Base-by-base conservation (phyloP, 2,113 vertebrate genomes). In the Pholis gunnellus region DNA sequence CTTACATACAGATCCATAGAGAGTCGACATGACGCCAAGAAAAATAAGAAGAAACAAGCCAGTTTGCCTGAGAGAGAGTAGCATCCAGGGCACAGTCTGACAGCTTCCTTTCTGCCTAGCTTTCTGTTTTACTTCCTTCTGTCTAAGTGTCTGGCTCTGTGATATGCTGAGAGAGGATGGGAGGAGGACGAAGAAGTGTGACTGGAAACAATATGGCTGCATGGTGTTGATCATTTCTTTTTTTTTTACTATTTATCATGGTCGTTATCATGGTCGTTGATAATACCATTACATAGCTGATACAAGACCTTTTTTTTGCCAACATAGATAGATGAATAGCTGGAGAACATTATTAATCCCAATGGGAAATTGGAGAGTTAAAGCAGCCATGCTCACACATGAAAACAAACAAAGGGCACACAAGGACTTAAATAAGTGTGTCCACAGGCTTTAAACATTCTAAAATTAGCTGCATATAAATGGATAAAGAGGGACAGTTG, bases 81-180 rank as follows among this genome's bases (percentile, higher is more conserved):
- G 70, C 59, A 79, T 25, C 13, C 31, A 40, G 38, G 63, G 34
- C 66, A 8, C 52, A 7, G 57, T 72, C 46, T 44, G 63, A 68
- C 34, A 46, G 80, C 52, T 70, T 82, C 65, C 71, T 70, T n/a
- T 82, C 78, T 22, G 67, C 64, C 8, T 40, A 0, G 36, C 59
- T 46, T 15, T 77, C 63, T 70, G 78, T 63, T 79, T 48, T 1
- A 86, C 80, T 89, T 92, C 83, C 85, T 80, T 80, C 70, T 71
- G 69, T 65, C 70, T 6, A 40, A 4, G 54, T 22, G 78, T 76
- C 72, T 68, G 76, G 6, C 65, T 81, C 42, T 29, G 68, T 68
- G 65, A 81, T 50, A 50, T 13, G 38, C 66, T 36, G 54, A 71
- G 54, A 76, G 18, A n/a, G 38, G 22, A 18, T 40, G 52, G 36